These are phyloP conservation scores for Tetrao urogallus DNA, from an alignment of 2,113 vertebrate species.

Conservation along the genomic window DNA sequence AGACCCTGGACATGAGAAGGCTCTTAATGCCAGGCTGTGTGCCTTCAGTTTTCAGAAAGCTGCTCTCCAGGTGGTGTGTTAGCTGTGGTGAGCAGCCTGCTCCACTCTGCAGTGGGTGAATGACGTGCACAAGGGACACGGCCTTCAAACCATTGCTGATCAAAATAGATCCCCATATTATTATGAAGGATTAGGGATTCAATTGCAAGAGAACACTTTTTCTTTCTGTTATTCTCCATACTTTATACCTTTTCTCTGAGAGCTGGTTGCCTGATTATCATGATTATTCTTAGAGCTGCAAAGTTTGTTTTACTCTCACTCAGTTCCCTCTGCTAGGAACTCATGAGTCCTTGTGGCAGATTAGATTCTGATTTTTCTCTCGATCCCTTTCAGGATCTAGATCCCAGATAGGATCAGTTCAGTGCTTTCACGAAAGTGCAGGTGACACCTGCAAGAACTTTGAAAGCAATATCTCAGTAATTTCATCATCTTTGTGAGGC, in stretches of 20 bases:
- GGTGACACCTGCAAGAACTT: background rate
- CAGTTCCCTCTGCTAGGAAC: background rate
- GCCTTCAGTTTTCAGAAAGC: fast-evolving
- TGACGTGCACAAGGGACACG: too few species aligned
- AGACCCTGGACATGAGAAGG: background rate
- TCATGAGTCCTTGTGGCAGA: background rate
- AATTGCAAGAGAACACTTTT: background rate
- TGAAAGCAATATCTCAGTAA: background rate
- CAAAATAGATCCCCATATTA: background rate
- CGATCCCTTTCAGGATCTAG: background rate
- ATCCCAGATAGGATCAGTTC: background rate
- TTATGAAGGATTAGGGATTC: background rate
- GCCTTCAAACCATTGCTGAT: background rate
- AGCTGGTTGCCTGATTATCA: background rate
- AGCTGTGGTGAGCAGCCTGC: background rate
- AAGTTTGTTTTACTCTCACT: background rate
- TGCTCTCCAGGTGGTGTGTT: background rate
- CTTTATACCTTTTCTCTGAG: background rate
- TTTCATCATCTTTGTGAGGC: background rate
- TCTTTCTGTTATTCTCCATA: fast-evolving
- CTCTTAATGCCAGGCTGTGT: background rate
- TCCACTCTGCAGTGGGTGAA: fast-evolving
- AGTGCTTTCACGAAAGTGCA: background rate
- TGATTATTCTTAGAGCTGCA: background rate
- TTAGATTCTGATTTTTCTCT: background rate